A percentile compares a stretch with the other conserved stretches of the same genome.
Conservation (phyloP, 2,888 invertebrate genomes). For the Mechanitis mazaeus region DNA sequence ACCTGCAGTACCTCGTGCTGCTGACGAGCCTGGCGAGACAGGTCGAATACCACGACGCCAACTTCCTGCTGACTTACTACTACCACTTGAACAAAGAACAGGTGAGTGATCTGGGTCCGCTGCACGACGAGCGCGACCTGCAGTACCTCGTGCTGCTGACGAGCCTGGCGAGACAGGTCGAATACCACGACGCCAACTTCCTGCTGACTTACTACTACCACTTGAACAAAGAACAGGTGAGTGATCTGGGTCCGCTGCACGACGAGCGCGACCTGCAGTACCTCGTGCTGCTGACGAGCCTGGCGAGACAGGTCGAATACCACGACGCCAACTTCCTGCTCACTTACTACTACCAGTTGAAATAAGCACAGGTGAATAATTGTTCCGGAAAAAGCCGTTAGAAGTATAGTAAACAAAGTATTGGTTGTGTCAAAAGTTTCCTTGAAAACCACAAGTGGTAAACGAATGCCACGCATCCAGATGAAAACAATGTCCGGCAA, state of each 20-base stretch:
- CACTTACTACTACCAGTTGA: slow-evolving; percentile 67
- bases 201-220: slow-evolving; percentile 73
- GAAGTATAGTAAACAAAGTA: too few species aligned
- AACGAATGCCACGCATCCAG: too few species aligned
- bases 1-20: slow-evolving; percentile 70
- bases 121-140: slow-evolving; percentile 53
- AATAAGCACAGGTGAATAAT: slow-evolving; percentile 34
- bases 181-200: slow-evolving; percentile 69
- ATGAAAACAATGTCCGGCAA: too few species aligned
- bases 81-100: slow-evolving; percentile 51
- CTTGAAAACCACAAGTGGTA: too few species aligned
- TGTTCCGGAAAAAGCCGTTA: too few species aligned
- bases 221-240: slow-evolving; percentile 40
- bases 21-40: slow-evolving; percentile 73
- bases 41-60: slow-evolving; percentile 67
- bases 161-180: slow-evolving; percentile 69
- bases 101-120: slow-evolving; percentile 45
- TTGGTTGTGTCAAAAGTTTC: too few species aligned
- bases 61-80: slow-evolving; percentile 73
- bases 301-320: slow-evolving; percentile 71
- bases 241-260: slow-evolving; percentile 53
- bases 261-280: slow-evolving; percentile 61
- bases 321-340: slow-evolving; percentile 71
- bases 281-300: slow-evolving; percentile 71
- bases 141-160: slow-evolving; percentile 73